These are phyloP conservation scores for Lates japonicus DNA, from an alignment of 2,797 vertebrate genomes.

Conservation along the genomic window DNA sequence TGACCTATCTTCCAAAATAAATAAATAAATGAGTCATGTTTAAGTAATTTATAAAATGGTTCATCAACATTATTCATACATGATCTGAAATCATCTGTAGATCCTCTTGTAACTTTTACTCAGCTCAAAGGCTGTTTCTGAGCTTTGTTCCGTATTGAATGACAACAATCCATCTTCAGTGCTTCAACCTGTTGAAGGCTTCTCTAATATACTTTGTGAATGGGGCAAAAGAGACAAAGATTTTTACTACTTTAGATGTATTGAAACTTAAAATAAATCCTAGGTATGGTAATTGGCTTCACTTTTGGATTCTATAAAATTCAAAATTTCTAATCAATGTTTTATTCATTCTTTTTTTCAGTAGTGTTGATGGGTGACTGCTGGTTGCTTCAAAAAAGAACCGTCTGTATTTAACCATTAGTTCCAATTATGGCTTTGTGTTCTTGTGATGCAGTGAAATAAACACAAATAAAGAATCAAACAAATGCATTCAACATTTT, in stretches of 20 bases:
- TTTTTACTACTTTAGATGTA: slow-evolving; percentile 10
- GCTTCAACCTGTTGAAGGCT: slow-evolving; percentile 16
- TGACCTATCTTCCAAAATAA: slow-evolving; percentile 28
- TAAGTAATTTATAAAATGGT: slow-evolving; percentile 26
- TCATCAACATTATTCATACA: slow-evolving; percentile 10
- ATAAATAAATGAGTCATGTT: slow-evolving; percentile 10
- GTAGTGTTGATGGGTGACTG: background rate
- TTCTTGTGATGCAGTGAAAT: background rate
- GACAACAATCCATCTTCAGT: slow-evolving; percentile 33
- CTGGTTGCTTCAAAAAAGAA: background rate
- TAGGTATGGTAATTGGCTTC: background rate
- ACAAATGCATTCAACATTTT: background rate
- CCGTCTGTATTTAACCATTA: background rate
- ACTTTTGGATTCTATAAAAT: background rate
- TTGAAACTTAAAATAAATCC: slow-evolving; percentile 9
- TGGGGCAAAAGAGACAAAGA: background rate
- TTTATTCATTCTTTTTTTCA: background rate
- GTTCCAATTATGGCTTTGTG: background rate
- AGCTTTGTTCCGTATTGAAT: slow-evolving; percentile 40
- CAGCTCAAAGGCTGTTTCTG: slow-evolving; percentile 20
- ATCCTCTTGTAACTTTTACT: slow-evolving; percentile 9
- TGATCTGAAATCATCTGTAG: slow-evolving; percentile 17
- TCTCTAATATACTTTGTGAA: slow-evolving; percentile 19
- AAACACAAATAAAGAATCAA: background rate
- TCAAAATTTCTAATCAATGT: background rate